A percentile compares a stretch with the other conserved stretches of the same genome.
These are phyloP conservation scores for Micromussa lordhowensis DNA, from an alignment of 92 coral and sea anemone species.

Conservation along the genomic window DNA sequence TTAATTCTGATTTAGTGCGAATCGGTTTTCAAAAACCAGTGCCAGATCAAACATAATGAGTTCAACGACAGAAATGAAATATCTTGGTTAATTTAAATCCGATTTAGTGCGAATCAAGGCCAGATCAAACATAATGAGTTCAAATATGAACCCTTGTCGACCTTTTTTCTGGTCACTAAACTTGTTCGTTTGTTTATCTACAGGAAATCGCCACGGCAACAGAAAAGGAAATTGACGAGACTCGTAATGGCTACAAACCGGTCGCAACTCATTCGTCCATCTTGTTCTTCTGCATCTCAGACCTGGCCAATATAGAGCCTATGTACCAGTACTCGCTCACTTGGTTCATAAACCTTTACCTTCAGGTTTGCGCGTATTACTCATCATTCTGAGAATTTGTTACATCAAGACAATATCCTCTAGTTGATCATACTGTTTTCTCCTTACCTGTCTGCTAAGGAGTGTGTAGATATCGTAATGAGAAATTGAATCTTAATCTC, in stretches of 20 bases:
- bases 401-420: no score
- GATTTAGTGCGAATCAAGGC: neutral
- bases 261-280: conserved; percentile 98
- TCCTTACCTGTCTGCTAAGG: neutral
- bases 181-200: neutral
- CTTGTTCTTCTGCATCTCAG: conserved; percentile 97
- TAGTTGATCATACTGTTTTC: neutral
- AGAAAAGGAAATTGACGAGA: conserved; percentile 97
- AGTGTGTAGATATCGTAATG: neutral
- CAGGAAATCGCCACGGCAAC: conserved; percentile 99
- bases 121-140: neutral
- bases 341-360: conserved; percentile 96
- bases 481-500: neutral
- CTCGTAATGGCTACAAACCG: conserved; percentile 97
- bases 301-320: conserved; percentile 97
- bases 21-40: no score
- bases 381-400: no score
- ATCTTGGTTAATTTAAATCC: neutral
- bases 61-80: no score
- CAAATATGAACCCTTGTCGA: neutral
- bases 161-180: neutral
- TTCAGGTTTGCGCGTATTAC: conserved; percentile 66
- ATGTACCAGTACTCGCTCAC: conserved; percentile 99
- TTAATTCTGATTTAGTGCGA: neutral
- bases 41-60: neutral